Percentiles rank a stretch among this genome's conserved stretches.
phyloP scores from a whole-genome alignment of 1,140 invertebrate species.

The Caenorhabditis brenneri region DNA sequence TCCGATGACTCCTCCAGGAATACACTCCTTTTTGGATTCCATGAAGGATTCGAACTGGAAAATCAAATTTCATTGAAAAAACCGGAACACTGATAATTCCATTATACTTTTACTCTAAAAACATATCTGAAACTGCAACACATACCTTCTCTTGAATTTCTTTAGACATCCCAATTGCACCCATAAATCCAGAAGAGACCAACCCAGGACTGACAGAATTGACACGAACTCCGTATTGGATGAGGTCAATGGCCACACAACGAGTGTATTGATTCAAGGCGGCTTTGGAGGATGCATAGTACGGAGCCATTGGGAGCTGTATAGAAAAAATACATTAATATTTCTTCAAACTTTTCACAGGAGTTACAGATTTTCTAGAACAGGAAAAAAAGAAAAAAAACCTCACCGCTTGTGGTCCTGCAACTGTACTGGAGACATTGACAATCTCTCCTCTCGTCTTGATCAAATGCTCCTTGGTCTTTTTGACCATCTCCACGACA shows the following conservation, averaged over 20 bases:
- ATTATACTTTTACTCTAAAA: too few species aligned
- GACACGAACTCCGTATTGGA: not conserved
- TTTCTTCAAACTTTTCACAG: too few species aligned
- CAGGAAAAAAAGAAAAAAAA: too few species aligned
- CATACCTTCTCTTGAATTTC: too few species aligned
- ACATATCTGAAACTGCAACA: too few species aligned
- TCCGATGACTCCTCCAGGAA: not conserved
- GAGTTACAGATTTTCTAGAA: too few species aligned
- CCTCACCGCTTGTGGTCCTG: not conserved
- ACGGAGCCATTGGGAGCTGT: not conserved
- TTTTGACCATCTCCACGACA: not conserved
- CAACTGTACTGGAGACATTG: constrained; percentile 52
- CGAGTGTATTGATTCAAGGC: not conserved
- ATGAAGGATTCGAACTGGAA: not conserved
- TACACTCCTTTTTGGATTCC: not conserved
- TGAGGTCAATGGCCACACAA: not conserved
- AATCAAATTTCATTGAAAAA: too few species aligned
- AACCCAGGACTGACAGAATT: constrained; percentile 31
- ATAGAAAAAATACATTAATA: not conserved
- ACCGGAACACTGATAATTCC: too few species aligned
- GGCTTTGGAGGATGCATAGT: not conserved
- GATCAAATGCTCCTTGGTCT: constrained; percentile 44
- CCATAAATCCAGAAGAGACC: not conserved
- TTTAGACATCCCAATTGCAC: not conserved
- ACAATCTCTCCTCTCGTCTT: constrained; percentile 61